These are phyloP conservation scores for Drosophila malerkotliana DNA, from an alignment of 1,140 invertebrate species.

Conservation along the genomic window DNA sequence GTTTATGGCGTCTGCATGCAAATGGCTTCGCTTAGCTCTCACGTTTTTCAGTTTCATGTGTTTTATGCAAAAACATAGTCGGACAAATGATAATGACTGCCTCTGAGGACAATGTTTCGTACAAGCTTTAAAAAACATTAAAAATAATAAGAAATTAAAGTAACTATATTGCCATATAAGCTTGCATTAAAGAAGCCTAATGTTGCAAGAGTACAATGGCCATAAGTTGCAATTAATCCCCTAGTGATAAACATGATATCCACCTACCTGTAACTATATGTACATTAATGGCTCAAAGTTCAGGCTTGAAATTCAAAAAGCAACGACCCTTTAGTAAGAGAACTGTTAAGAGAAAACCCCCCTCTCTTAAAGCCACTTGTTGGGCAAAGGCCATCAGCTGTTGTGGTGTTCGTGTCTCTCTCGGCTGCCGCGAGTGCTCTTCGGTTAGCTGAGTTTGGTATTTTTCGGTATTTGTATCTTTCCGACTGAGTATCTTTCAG, in stretches of 20 bases:
- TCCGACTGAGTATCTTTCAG: conserved; percentile 6
- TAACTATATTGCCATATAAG: neutral
- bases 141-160: neutral
- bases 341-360: neutral
- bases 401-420: neutral
- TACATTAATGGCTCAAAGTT: neutral
- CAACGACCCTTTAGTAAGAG: conserved; percentile 9
- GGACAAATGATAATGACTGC: conserved; percentile 39
- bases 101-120: conserved; percentile 10
- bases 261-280: neutral
- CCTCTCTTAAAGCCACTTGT: conserved; percentile 57
- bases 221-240: conserved; percentile 1
- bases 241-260: neutral
- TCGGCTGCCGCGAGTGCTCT: neutral
- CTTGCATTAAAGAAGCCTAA: neutral
- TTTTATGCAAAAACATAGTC: conserved; percentile 46
- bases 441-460: neutral
- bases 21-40: conserved; percentile 55
- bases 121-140: too few species aligned
- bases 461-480: neutral
- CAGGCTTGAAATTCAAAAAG: conserved; percentile 3
- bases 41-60: conserved; percentile 55
- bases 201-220: neutral
- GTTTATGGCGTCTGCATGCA: conserved; percentile 74
- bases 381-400: conserved; percentile 39